phyloP scores from a whole-genome alignment of 2,113 vertebrate genomes.

The Hiodon alosoides region DNA sequence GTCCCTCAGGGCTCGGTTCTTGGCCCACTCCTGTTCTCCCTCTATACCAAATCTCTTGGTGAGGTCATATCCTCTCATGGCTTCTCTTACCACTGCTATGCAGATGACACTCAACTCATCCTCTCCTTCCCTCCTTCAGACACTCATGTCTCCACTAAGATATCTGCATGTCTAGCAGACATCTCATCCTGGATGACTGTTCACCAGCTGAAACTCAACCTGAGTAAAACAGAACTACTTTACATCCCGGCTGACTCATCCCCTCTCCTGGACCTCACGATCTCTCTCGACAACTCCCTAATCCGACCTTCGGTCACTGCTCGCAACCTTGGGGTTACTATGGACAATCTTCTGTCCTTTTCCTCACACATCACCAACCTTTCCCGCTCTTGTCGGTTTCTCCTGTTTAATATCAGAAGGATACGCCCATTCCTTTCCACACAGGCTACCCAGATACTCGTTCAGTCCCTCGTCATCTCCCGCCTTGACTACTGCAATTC shows the following conservation, averaged over 20 bases:
- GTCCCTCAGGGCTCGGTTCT: too few relatives aligned
- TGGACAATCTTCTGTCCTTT: slow-evolving; percentile 3
- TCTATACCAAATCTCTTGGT: too few relatives aligned
- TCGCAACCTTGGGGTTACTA: background rate
- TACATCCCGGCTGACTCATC: background rate
- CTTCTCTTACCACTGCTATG: too few relatives aligned
- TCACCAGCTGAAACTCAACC: slow-evolving; percentile 5
- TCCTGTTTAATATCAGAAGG: background rate
- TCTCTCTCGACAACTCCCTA: background rate
- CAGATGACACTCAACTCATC: too few relatives aligned
- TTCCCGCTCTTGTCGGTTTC: background rate
- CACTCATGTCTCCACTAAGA: background rate
- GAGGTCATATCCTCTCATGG: too few relatives aligned
- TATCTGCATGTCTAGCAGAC: slow-evolving; percentile 1
- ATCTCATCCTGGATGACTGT: background rate
- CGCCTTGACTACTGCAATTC: background rate
- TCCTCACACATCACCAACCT: background rate
- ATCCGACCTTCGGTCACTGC: background rate
- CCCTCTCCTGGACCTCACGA: background rate
- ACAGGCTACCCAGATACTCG: background rate
- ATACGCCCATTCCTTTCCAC: too few relatives aligned
- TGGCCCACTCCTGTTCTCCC: too few relatives aligned
- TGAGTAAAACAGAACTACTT: background rate
- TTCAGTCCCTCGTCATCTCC: background rate
- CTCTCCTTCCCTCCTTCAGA: too few relatives aligned